Conservation (phyloP, 2,113 vertebrate genomes). For the Oxyura jamaicensis region DNA sequence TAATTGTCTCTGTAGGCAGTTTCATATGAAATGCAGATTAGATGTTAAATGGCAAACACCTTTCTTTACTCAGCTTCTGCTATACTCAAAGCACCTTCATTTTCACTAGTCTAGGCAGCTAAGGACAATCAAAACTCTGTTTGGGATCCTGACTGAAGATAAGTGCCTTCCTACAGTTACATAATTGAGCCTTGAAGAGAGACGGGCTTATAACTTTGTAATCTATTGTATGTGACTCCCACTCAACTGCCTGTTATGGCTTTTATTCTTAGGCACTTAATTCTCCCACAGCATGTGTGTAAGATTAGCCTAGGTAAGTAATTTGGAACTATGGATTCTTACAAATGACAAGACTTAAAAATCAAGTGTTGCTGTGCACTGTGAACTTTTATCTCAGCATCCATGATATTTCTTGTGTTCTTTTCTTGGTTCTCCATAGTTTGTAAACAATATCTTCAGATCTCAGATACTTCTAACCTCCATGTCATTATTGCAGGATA, state of each 20-base stretch:
- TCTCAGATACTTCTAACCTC: not conserved
- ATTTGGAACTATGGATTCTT: not conserved
- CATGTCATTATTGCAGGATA: not conserved
- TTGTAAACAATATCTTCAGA: not conserved
- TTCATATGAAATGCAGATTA: conserved; percentile 21
- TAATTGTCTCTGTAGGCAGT: conserved; percentile 15
- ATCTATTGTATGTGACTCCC: not conserved
- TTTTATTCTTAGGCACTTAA: not conserved
- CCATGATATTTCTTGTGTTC: not conserved
- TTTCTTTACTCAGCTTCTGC: not conserved
- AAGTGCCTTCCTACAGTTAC: not conserved
- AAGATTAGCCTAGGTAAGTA: not conserved
- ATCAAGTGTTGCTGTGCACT: not conserved
- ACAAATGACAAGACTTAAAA: not conserved
- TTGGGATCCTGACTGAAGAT: not conserved
- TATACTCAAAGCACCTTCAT: not conserved
- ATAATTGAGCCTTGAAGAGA: conserved; percentile 7
- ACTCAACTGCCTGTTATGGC: not conserved
- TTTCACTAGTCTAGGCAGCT: not conserved
- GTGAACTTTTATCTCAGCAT: not conserved
- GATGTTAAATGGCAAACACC: not conserved
- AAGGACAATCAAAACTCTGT: not conserved
- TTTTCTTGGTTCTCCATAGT: not conserved
- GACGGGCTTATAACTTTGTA: not conserved
- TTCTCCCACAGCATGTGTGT: not conserved